Evolutionary conservation across 1,140 invertebrate species (phyloP).

Genomic region (Caerostris extrusa): DNA sequence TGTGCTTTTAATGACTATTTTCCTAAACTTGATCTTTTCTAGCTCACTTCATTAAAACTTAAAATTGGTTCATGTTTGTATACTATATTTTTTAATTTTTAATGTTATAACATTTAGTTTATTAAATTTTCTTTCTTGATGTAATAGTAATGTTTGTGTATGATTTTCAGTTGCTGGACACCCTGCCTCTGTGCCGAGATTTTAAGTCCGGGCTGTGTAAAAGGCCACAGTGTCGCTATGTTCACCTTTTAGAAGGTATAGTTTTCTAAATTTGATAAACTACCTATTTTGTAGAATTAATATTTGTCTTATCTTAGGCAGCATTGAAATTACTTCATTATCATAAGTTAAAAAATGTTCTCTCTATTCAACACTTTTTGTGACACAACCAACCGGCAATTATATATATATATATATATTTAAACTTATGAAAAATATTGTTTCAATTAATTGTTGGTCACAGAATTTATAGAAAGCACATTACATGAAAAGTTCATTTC

Average conservation of each 20-base stretch:
- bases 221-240: slow-evolving; percentile 86
- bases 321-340: too few relatives aligned
- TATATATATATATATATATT: too few relatives aligned
- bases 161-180: slow-evolving; percentile 97
- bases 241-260: slow-evolving; percentile 77
- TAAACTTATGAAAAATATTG: too few relatives aligned
- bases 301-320: too few relatives aligned
- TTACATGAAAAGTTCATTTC: too few relatives aligned
- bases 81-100: not conserved
- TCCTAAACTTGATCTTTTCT: slow-evolving; percentile 24
- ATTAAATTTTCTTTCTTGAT: not conserved
- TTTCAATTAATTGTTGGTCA: too few relatives aligned
- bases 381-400: too few relatives aligned
- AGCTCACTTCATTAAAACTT: slow-evolving; percentile 8
- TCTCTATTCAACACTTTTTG: too few relatives aligned
- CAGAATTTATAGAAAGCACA: too few relatives aligned
- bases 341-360: too few relatives aligned
- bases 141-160: not conserved
- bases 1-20: slow-evolving; percentile 37
- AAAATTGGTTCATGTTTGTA: not conserved
- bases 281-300: slow-evolving; percentile 67
- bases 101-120: not conserved
- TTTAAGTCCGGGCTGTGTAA: slow-evolving; percentile 98
- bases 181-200: slow-evolving; percentile 99
- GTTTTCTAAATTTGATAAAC: slow-evolving; percentile 78